Evolutionary conservation across 2,797 vertebrate species (phyloP).

Genomic region (Pseudomugil tenellus): DNA sequence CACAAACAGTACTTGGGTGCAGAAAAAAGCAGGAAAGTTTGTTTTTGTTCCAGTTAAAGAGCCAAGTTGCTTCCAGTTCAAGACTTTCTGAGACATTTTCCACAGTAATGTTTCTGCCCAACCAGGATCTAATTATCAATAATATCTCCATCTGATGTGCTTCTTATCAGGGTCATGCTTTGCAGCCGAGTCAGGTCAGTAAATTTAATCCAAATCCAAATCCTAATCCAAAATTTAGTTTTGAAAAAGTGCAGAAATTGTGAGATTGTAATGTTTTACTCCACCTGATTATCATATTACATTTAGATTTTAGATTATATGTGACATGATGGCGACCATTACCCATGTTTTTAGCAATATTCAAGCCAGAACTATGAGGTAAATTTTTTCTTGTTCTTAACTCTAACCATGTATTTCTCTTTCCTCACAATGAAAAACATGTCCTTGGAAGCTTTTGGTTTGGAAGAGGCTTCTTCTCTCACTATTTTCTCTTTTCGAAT

Average conservation of each 20-base stretch:
- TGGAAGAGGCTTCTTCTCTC: neutral
- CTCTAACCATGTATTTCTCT: neutral
- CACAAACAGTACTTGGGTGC: conserved; percentile 2
- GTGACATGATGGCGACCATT: neutral
- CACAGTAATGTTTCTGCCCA: neutral
- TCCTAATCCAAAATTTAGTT: no score
- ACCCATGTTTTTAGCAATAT: no score
- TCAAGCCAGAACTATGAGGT: no score
- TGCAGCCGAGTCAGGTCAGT: neutral
- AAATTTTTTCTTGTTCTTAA: neutral
- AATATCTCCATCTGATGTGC: neutral
- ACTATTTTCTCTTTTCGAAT: neutral
- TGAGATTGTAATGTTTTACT: neutral
- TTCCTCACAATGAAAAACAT: neutral
- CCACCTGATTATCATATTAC: neutral
- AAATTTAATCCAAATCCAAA: neutral
- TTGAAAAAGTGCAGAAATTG: neutral
- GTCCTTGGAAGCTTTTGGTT: neutral
- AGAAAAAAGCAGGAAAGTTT: neutral
- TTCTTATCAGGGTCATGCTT: neutral
- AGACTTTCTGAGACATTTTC: neutral
- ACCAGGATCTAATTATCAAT: neutral
- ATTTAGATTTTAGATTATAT: no score
- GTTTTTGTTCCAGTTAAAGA: neutral
- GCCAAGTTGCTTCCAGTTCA: neutral